These are phyloP conservation scores for Hydractinia echinata DNA, from an alignment of 30 jellyfish, hydroid and myxozoan genomes.

Conservation along the genomic window DNA sequence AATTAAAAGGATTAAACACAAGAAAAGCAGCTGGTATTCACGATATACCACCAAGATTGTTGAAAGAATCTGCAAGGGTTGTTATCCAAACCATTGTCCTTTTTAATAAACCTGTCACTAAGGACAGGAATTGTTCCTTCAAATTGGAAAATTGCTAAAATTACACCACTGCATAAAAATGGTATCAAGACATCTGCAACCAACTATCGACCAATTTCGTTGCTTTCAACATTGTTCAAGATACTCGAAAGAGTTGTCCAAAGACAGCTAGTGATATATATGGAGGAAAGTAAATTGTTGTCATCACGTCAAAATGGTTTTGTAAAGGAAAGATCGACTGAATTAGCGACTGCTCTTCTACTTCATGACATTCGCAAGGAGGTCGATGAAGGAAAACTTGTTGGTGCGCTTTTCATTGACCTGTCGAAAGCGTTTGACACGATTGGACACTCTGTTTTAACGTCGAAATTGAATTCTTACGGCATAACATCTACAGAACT, in stretches of 20 bases:
- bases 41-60: too few relatives aligned
- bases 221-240: background rate
- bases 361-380: background rate
- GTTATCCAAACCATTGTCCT: too few relatives aligned
- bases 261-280: background rate
- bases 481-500: conserved; percentile 1
- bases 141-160: too few relatives aligned
- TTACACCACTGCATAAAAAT: background rate
- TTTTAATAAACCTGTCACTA: too few relatives aligned
- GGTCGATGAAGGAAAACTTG: background rate
- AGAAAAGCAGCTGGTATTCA: too few relatives aligned
- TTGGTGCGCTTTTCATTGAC: background rate
- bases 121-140: too few relatives aligned
- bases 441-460: background rate
- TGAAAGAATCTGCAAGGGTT: too few relatives aligned
- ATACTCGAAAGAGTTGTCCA: background rate
- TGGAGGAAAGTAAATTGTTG: background rate
- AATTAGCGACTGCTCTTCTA: background rate
- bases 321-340: background rate
- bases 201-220: background rate
- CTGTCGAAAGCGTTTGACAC: background rate
- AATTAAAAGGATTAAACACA: too few relatives aligned
- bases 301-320: background rate
- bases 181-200: background rate
- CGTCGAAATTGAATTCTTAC: background rate